Base-by-base conservation (phyloP, 2,888 invertebrate species). In the Syritta pipiens region DNA sequence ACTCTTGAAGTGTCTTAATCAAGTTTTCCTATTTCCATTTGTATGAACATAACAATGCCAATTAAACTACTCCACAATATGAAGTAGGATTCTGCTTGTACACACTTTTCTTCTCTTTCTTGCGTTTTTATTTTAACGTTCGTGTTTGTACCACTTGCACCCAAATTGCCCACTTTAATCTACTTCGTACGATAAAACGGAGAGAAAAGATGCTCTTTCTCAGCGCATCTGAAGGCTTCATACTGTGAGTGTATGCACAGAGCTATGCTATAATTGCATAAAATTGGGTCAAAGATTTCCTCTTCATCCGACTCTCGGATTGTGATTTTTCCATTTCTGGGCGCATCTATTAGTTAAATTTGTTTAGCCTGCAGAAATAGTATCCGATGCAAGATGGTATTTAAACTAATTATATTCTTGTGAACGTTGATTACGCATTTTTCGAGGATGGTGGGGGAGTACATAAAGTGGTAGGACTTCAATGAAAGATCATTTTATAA, bases 101-200 rank as follows among this genome's bases (percentile, higher is more conserved):
- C 57, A 28, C 57, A 40, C 40, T 57, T 19, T 20, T 30, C 17
- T 37, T 12, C 9, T 53, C 28, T 35, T 14, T 20, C n/a, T n/a
- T n/a, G n/a, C n/a, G n/a, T 12, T 35, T 55, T 28, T 24, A 20
- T 59, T 59, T 32, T 10, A 37, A n/a, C n/a, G n/a, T n/a, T n/a
- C n/a, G n/a, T 44, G 17, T 10, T 35, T 10, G 14, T 65, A 55
- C 35, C 19, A 28, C 55, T 20, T 57, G 48, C 48, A 68, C 48
- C 22, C 67, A 40, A 68, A 68, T 68, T 68, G 57, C 57, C 67
- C 67, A 68, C 67, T 68, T 68, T 57, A 68, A 68, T 48, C 55
- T 48, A 6, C 48, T 68, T 19, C 35, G 40, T 48, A 40, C 37
- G 67, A 57, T 68, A 57, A 65, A 65, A 35, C 32, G 14, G 20